Conservation (phyloP, 2,113 vertebrate genomes). For the Promerops cafer region DNA sequence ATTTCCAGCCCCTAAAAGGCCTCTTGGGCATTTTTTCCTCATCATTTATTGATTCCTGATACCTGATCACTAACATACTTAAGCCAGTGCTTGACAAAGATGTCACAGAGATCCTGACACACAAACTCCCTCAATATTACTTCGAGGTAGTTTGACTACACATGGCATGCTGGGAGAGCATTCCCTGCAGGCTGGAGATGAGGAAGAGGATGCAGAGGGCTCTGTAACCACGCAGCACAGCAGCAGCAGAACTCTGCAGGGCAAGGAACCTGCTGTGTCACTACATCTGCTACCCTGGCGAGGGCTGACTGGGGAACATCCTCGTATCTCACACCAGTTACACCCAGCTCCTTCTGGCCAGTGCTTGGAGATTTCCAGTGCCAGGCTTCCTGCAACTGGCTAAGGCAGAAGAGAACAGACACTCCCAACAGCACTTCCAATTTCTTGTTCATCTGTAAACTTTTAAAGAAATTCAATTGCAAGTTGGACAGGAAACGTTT, state of each 20-base stretch:
- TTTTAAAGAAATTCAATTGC: not conserved
- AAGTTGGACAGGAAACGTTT: not conserved
- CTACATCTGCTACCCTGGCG: not conserved
- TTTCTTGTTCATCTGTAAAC: not conserved
- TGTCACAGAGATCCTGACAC: not conserved
- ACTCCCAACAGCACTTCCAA: not conserved
- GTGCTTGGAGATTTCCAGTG: not conserved
- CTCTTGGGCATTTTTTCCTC: not conserved
- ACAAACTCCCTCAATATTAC: rapidly evolving
- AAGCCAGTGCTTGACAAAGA: not conserved
- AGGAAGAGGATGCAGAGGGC: not conserved
- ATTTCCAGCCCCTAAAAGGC: not conserved
- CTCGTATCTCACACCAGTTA: not conserved
- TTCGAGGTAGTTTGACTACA: not conserved
- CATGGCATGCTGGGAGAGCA: rapidly evolving
- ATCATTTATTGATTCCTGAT: not conserved
- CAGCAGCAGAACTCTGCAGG: not conserved
- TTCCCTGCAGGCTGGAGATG: not conserved
- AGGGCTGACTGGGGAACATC: not conserved
- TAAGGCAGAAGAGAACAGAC: not conserved
- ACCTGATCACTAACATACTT: not conserved
- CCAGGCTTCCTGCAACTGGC: not conserved
- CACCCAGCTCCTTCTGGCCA: not conserved
- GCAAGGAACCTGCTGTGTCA: not conserved
- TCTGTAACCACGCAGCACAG: not conserved